Evolutionary conservation across 1,140 invertebrate species (phyloP), one percentile per base, ranked within the genome.

Genomic region (Triops cancriformis): DNA sequence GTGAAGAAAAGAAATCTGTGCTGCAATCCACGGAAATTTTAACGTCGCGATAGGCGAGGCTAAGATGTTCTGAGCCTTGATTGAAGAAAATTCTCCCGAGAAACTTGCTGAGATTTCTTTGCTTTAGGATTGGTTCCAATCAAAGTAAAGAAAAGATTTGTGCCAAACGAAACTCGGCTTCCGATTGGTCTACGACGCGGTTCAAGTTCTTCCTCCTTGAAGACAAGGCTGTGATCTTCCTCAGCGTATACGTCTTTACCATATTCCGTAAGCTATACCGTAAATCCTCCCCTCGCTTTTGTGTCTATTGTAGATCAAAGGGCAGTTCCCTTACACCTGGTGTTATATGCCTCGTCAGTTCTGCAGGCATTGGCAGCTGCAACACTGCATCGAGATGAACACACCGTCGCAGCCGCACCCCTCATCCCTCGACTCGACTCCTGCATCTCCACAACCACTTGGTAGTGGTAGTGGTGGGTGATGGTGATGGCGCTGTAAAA

Each of bases 371-470:
- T 64, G 51, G 51, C 51, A 64, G 51, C 51, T 64, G 51, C 51
- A 64, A 64, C 51, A 64, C 51, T 64, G 51, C 51, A 64, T 64
- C 51, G 51, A 64, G 51, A 64, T 64, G 51, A 64, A 64, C 51
- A 64, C 51, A 64, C 51, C 51, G 14, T 64, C 51, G 51, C 51
- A 64, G 51, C 51, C 51, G 51, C 51, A 64, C 51, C 51, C 51
- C 51, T 64, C 51, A 64, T 64, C 51, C 51, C 51, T 23, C 51
- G 23, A 23, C 51, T 23, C 51, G 23, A 23, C 51, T 64, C 51
- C 51, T 64, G 51, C 51, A 64, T 64, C 51, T 64, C 51, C 14
- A 18, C 31, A 23, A 64, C 51, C 51, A 64, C 51, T 64, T 64
- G 51, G 51, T 64, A 64, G 51, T 64, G 51, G 51, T 64, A 14